Percentiles rank a stretch among this genome's conserved stretches.
phyloP scores from a whole-genome alignment of 2,797 vertebrate genomes.

The Characodon lateralis region DNA sequence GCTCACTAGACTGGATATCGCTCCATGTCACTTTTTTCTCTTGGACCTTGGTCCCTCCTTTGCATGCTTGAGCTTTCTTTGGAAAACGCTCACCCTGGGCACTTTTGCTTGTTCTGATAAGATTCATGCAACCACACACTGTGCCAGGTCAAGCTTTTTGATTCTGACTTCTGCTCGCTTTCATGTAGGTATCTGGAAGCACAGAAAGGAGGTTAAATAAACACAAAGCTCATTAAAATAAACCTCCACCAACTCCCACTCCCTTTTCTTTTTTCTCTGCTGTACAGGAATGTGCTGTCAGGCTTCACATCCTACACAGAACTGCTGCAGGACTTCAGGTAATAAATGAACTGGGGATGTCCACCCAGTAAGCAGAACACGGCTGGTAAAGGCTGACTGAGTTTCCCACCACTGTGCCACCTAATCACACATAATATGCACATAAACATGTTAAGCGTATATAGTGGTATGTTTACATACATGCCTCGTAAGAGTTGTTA shows the following conservation, averaged over 20 bases:
- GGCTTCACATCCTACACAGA: conserved; percentile 54
- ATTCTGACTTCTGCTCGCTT: conserved; percentile 32
- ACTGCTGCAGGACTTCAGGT: conserved; percentile 62
- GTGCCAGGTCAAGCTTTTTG: conserved; percentile 26
- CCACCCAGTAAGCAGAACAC: conserved; percentile 53
- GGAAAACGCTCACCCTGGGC: conserved; percentile 13
- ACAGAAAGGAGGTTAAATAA: conserved; percentile 60
- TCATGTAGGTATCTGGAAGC: conserved; percentile 36
- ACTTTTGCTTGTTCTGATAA: conserved; percentile 15
- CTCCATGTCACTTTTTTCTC: conserved; percentile 24
- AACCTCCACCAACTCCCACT: conserved; percentile 64
- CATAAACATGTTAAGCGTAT: conserved; percentile 15
- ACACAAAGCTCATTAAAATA: conserved; percentile 67
- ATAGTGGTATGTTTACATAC: conserved; percentile 9
- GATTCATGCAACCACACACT: conserved; percentile 12
- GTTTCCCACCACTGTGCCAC: conserved; percentile 66
- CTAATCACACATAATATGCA: conserved; percentile 30
- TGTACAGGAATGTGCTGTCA: conserved; percentile 56
- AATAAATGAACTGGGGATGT: conserved; percentile 67
- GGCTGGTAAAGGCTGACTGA: conserved; percentile 57
- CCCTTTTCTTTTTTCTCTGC: conserved; percentile 22
- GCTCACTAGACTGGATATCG: conserved; percentile 48
- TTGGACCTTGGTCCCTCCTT: neutral
- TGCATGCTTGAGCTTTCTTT: conserved; percentile 11
- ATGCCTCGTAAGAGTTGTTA: conserved; percentile 2